Evolutionary conservation across 53 echinoderm and acorn worm genomes (phyloP), one percentile per base, ranked within the genome.

Genomic region (Echinometra lucunter): DNA sequence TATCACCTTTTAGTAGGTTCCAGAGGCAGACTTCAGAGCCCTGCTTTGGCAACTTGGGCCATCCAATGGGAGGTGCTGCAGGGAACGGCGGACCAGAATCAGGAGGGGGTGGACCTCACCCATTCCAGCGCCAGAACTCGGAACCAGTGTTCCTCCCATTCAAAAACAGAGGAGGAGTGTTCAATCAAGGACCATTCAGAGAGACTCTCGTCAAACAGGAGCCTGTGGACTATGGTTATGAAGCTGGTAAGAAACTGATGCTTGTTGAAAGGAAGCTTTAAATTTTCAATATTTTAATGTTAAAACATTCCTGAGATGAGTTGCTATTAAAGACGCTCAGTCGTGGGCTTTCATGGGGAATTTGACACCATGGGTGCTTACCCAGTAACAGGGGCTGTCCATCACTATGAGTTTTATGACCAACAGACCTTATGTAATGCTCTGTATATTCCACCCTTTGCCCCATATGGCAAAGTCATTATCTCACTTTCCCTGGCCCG

Each of bases 1-100:
- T 53, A 53, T 53, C 2, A n/a, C 28, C 28, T 83, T 3, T 53
- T 66, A 95, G 80, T 72, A 91, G 98, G 90, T 97, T 97, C 92
- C 98, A 98, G 45, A 95, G 98, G 38, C 98, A 98, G 95, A 95
- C 97, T 5, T 98, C 98, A 8, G 98, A 98, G 91, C 98, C 98
- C 1, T 98, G 98, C 60, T 98, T 98, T 60, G 95, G 96, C 88
- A 95, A 94, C 89, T 92, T 96, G 57, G 94, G 58, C 34, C 92
- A 92, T 60, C 57, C 92, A 0, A 91, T 91, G 91, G 53, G n/a
- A n/a, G 91, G 91, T 27, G 44, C 37, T 44, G 37, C 38, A 45
- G 45, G 45, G 34, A 88, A 72, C 91, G 74, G 91, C 4, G 94
- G 92, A 28, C 37, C 57, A 2, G 89, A 60, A 1, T 57, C 57